A percentile compares a stretch with the other conserved stretches of the same genome.
phyloP scores from a whole-genome alignment of 2,797 vertebrate species.

The Nasua narica region DNA sequence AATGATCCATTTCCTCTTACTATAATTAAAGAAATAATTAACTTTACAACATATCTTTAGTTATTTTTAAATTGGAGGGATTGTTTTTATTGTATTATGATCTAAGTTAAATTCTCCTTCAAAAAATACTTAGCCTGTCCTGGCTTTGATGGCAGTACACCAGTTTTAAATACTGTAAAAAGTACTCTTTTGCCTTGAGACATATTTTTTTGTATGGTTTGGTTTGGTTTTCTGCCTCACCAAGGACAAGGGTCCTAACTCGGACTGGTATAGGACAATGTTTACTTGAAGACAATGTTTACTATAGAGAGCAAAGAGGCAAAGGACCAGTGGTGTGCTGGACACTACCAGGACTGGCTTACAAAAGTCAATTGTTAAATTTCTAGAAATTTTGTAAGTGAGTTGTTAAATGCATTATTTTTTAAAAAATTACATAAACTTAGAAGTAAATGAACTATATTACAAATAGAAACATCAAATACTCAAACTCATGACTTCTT shows the following conservation, averaged over 20 bases:
- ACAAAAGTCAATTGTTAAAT: background rate
- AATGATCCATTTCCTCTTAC: background rate
- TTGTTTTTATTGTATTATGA: background rate
- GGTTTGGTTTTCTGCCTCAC: background rate
- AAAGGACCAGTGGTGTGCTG: background rate
- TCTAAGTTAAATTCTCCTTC: background rate
- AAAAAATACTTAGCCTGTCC: background rate
- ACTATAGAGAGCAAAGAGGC: background rate
- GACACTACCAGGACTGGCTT: background rate
- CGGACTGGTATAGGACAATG: background rate
- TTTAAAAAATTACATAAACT: background rate
- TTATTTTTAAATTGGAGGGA: background rate
- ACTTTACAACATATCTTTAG: background rate
- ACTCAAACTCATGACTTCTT: background rate
- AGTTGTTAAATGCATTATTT: background rate
- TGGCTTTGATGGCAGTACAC: background rate
- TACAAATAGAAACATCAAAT: background rate
- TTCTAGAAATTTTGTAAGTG: background rate
- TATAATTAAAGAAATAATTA: background rate
- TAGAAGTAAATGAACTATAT: background rate
- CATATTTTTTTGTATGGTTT: background rate
- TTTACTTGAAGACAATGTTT: background rate
- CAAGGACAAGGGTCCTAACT: background rate
- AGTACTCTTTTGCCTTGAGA: background rate
- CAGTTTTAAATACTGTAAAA: background rate